Evolutionary conservation across 1,140 invertebrate species (phyloP), one percentile per base, ranked within the genome.

Genomic region (Elysia chlorotica): DNA sequence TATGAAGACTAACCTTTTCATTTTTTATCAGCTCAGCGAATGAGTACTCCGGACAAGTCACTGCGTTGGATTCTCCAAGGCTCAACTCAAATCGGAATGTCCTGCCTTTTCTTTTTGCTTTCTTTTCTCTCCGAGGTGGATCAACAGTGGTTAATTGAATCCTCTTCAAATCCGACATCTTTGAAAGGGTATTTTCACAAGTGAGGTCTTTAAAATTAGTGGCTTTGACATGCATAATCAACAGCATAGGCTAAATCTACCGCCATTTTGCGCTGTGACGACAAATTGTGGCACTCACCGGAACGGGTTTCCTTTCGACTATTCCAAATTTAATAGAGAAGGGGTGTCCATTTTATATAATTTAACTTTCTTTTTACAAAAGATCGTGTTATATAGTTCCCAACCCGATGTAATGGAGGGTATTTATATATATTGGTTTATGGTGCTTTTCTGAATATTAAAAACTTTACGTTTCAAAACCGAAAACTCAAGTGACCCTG

Each of bases 251-350:
- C 57, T 71, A 53, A 71, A 71, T 71, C 69, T 71, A 63, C 69
- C 69, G 69, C 69, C 69, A 71, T 71, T 71, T 71, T 71, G 69
- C 69, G 59, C 31, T 1, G 36, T 71, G 59, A 71, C 59, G 59
- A 63, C 69, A 63, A 41, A 70, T 31, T 2, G 21, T 14, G 28
- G 61, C 25, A 33, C 30, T 23, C 63, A 62, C 69, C 69, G 57
- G 69, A 63, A 31, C 14, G 69, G 69, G 38, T 61, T 41, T 71
- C 38, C 59, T n/a, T 63, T 28, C 33, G 59, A 31, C 1, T 2
- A 36, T 35, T 53, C 30, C 69, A 71, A 62, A 57, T 35, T n/a
- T n/a, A n/a, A n/a, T n/a, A n/a, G n/a, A n/a, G n/a, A n/a, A n/a
- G n/a, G n/a, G n/a, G n/a, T n/a, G n/a, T n/a, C n/a, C n/a, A n/a